Evolutionary conservation across 1,140 invertebrate genomes (phyloP).

Genomic region (Nephila pilipes): DNA sequence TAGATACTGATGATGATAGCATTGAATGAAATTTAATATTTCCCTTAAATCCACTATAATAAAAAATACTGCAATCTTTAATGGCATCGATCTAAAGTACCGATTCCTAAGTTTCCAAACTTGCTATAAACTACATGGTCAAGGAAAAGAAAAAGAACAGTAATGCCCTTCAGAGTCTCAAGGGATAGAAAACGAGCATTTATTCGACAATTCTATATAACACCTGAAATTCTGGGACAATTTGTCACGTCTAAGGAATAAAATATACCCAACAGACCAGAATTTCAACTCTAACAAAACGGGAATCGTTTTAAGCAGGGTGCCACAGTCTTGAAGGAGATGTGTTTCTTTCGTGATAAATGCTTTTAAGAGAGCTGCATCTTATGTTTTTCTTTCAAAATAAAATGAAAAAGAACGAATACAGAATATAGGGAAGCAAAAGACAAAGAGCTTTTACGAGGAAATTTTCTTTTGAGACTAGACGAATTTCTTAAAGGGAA

Average conservation of each 20-base stretch:
- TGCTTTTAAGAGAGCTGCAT: background rate
- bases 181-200: background rate
- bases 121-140: background rate
- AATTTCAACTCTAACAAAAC: background rate
- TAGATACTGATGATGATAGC: background rate
- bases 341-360: slow-evolving; percentile 23
- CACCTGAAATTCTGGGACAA: background rate
- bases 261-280: background rate
- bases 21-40: background rate
- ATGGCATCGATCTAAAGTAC: background rate
- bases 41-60: background rate
- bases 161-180: background rate
- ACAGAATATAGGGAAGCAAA: background rate
- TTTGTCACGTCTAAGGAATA: background rate
- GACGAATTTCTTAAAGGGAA: background rate
- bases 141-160: background rate
- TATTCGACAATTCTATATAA: background rate
- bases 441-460: background rate
- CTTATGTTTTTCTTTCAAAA: background rate
- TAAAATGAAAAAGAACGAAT: background rate
- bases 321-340: background rate
- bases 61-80: background rate
- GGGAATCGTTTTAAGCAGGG: background rate
- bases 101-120: background rate
- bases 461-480: background rate